These are phyloP conservation scores for Tetrapedia diversipes DNA, from an alignment of 2,888 invertebrate genomes.

Conservation along the genomic window DNA sequence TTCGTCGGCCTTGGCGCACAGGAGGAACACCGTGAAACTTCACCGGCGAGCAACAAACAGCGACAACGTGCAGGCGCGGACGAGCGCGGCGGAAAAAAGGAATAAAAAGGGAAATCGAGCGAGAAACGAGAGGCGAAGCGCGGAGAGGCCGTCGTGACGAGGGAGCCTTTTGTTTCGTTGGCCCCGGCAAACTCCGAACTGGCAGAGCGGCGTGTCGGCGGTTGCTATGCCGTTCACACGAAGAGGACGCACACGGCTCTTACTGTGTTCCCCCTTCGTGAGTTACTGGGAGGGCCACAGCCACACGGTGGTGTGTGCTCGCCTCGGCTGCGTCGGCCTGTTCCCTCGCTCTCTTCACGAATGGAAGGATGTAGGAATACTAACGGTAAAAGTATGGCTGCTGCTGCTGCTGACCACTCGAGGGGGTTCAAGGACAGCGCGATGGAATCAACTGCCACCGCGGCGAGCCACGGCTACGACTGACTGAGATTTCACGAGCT, in stretches of 20 bases:
- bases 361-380: conserved; percentile 79
- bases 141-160: neutral
- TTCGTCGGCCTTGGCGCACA: neutral
- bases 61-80: neutral
- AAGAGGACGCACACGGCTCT: conserved; percentile 58
- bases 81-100: neutral
- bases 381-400: conserved; percentile 80
- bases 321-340: conserved; percentile 38
- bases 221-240: conserved; percentile 70
- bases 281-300: conserved; percentile 70
- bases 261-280: conserved; percentile 64
- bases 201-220: conserved; percentile 49
- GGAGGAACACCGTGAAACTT: neutral
- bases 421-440: conserved; percentile 80
- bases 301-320: conserved; percentile 45
- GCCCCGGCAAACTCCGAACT: conserved; percentile 45
- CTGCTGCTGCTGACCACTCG: conserved; percentile 73
- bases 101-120: conserved; percentile 6
- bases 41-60: no score
- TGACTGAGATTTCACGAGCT: conserved; percentile 26
- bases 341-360: conserved; percentile 74
- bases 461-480: conserved; percentile 13
- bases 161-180: conserved; percentile 51
- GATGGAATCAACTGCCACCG: conserved; percentile 71
- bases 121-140: neutral